Evolutionary conservation across 1,140 invertebrate species (phyloP), one percentile per base, ranked within the genome.

Genomic region (Heliconius melpomene): DNA sequence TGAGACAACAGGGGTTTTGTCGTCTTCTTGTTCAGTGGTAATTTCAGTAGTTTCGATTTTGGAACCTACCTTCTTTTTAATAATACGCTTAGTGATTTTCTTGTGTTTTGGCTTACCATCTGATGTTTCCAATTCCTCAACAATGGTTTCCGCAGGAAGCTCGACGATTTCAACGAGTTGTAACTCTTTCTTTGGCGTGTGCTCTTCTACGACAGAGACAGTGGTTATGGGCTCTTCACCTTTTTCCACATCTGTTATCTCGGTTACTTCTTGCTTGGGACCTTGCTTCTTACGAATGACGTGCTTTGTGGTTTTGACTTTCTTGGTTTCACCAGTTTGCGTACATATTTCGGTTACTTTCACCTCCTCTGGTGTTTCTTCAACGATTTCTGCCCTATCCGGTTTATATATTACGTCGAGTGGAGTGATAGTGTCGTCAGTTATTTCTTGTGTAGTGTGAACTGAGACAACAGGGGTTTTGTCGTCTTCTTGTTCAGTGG

Each of bases 301-400:
- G 8, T 83, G 83, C 89, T 88, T 91, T 75, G 86, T 88, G 26
- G 57, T 46, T 32, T 66, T 76, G 11, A 76, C 60, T 38, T 8
- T 66, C 20, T 75, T 60, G 13, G 3, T 75, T 18, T 75, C 74
- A 5, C 57, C 74, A 29, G n/a, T 36, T 18, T 75, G 9, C 0
- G 20, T 40, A 20, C n/a, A 2, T 2, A 0, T 32, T 26, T 75
- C 2, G 11, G 54, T 86, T 18, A 91, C 82, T 77, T 90, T 88
- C 0, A 89, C 79, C 73, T 94, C 89, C 87, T 95, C 91, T 3
- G 91, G 91, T 70, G 88, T 70, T 84, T 94, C 93, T 84, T 92
- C 81, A 20, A 90, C 71, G 18, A 85, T 1, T 54, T 50, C n/a
- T 2, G 57, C 75, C n/a, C 11, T 77, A 26, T n/a, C 46, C 0